phyloP scores from a whole-genome alignment of 92 coral and sea anemone genomes.

The Plumapathes pennacea region DNA sequence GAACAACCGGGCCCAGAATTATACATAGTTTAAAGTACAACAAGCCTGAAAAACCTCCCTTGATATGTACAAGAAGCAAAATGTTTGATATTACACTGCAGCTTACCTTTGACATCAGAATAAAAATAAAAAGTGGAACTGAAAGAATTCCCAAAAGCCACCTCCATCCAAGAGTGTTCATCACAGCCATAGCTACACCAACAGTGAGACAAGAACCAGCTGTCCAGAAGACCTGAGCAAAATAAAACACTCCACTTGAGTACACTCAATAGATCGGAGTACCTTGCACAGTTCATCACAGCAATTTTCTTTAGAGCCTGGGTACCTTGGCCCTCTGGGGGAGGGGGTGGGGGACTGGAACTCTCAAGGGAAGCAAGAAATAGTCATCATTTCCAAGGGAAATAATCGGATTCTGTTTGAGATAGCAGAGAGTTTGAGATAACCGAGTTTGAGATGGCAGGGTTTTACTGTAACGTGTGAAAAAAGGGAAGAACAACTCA shows the following conservation, averaged over 20 bases:
- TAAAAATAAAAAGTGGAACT: constrained; percentile 62
- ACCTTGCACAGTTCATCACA: constrained; percentile 3
- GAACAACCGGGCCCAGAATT: not conserved
- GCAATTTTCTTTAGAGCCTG: constrained; percentile 41
- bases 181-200: constrained; percentile 74
- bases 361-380: no score
- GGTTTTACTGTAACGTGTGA: no score
- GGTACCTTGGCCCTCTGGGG: constrained; percentile 12
- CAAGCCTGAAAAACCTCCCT: no score
- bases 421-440: no score
- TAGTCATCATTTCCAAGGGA: no score
- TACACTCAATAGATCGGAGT: not conserved
- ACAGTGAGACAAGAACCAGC: constrained; percentile 81
- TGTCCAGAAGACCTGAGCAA: constrained; percentile 77
- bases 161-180: constrained; percentile 90
- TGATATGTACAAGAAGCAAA: no score
- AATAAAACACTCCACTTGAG: not conserved
- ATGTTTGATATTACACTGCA: no score
- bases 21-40: not conserved
- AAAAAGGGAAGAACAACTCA: constrained; percentile 19
- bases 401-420: no score
- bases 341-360: no score
- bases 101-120: constrained; percentile 68
- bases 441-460: no score
- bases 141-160: constrained; percentile 78